Evolutionary conservation across 1,140 invertebrate species (phyloP).

Genomic region (Drosophila orena): DNA sequence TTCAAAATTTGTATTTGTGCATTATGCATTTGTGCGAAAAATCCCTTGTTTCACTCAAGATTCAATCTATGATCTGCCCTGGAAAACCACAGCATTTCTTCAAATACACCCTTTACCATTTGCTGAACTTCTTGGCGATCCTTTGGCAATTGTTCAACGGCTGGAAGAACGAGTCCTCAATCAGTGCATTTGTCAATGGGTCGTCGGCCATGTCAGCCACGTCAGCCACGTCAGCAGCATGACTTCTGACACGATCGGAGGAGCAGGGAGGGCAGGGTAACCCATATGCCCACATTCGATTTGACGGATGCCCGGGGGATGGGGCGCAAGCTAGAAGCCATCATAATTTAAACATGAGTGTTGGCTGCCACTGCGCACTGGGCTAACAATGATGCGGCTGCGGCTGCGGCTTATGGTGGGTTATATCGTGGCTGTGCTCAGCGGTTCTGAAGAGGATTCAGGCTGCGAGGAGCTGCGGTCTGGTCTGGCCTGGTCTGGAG

Average conservation of each 20-base stretch:
- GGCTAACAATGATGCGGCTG: constrained; percentile 63
- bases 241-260: constrained; percentile 52
- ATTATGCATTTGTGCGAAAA: not conserved
- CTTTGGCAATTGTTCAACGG: constrained; percentile 19
- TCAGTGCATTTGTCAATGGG: constrained; percentile 49
- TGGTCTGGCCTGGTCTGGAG: not conserved
- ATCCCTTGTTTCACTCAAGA: not conserved
- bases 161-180: constrained; percentile 32
- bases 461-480: constrained; percentile 8
- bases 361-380: constrained; percentile 73
- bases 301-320: constrained; percentile 16
- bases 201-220: constrained; percentile 49
- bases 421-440: not conserved
- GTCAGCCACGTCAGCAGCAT: constrained; percentile 44
- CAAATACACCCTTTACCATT: constrained; percentile 20
- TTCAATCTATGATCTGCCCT: constrained; percentile 9
- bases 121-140: constrained; percentile 2
- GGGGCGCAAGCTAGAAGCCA: constrained; percentile 77
- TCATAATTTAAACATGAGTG: constrained; percentile 84
- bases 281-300: constrained; percentile 56
- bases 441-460: constrained; percentile 27
- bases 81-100: constrained; percentile 2
- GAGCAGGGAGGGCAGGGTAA: not conserved
- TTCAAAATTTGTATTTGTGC: no score
- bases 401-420: constrained; percentile 25